phyloP scores from a whole-genome alignment of 2,888 invertebrate species.

The Troides helena region DNA sequence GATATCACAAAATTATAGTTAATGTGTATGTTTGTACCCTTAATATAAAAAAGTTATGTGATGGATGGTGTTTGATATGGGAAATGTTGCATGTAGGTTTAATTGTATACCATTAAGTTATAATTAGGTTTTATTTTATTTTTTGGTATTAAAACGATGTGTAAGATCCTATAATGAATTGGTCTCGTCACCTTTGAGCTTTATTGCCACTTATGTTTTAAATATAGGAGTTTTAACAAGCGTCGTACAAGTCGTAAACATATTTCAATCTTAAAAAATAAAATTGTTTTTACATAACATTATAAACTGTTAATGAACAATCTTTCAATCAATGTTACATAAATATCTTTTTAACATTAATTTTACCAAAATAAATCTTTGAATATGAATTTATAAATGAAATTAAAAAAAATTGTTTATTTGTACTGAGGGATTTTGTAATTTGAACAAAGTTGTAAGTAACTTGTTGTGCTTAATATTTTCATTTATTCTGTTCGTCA shows the following conservation, averaged over 20 bases:
- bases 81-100: conserved; percentile 42
- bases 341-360: conserved; percentile 43
- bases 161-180: conserved; percentile 27
- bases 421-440: conserved; percentile 20
- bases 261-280: conserved; percentile 6
- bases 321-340: conserved; percentile 43
- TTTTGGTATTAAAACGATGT: conserved; percentile 32
- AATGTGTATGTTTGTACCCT: conserved; percentile 64
- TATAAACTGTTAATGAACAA: conserved; percentile 25
- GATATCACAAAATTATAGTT: conserved; percentile 63
- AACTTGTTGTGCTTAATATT: conserved; percentile 1
- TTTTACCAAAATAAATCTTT: conserved; percentile 39
- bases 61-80: conserved; percentile 50
- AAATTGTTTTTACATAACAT: conserved; percentile 9
- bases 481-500: not conserved
- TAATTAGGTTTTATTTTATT: conserved; percentile 44
- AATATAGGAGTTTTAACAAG: conserved; percentile 40
- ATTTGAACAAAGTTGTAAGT: conserved; percentile 17
- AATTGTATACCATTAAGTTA: conserved; percentile 65
- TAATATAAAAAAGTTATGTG: conserved; percentile 59
- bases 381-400: conserved; percentile 26
- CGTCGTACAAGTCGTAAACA: conserved; percentile 31
- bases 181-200: conserved; percentile 34
- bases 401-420: conserved; percentile 38
- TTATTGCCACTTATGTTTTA: conserved; percentile 33